Base-by-base conservation (phyloP, 2,888 invertebrate species). In the Creontiades dilutus region DNA sequence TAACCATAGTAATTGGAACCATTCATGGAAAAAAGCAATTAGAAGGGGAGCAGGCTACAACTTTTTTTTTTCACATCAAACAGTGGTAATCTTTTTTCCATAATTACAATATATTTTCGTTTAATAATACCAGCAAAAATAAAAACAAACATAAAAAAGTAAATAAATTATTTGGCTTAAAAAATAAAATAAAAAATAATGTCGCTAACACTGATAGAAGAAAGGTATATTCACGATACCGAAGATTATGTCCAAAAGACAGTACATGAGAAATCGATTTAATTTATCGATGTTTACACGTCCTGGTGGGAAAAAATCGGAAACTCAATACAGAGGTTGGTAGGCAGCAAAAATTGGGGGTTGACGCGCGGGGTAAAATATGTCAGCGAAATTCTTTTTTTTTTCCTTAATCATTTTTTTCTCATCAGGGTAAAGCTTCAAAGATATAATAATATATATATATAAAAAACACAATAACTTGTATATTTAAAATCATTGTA, bases 381-480 rank as follows among this genome's bases (percentile, higher is more conserved):
- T 19, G 47, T 16, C 82, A 82, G 82, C 78, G 52, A 82, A 14
- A 52, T 82, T 52, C 23, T n/a, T 19, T 61, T 61, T 2, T 52
- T 52, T 52, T 37, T 37, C 37, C 37, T 37, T 52, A 3, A 14
- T 61, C 9, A 61, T 19, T 19, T 47, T 81, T 81, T 81, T 48
- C 23, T 27, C 27, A 52, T 55, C 27, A 89, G 82, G 89, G 82
- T 89, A 84, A 89, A 89, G 89, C 89, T 89, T 89, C 89, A 82
- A 84, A 81, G 88, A 88, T 88, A 88, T 84, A 89, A 89, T 89
- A 90, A 90, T 90, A 86, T 86, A 90, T 37, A 37, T 90, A 78
- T 90, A 86, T 90, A 90, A 90, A 90, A 90, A 81, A 90, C 90
- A 86, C 82, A 90, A 90, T 84, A 82, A 82, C 86, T n/a, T 86